Evolutionary conservation across 2,797 vertebrate species (phyloP), one percentile per base, ranked within the genome.

Genomic region (Lagorchestes hirsutus): DNA sequence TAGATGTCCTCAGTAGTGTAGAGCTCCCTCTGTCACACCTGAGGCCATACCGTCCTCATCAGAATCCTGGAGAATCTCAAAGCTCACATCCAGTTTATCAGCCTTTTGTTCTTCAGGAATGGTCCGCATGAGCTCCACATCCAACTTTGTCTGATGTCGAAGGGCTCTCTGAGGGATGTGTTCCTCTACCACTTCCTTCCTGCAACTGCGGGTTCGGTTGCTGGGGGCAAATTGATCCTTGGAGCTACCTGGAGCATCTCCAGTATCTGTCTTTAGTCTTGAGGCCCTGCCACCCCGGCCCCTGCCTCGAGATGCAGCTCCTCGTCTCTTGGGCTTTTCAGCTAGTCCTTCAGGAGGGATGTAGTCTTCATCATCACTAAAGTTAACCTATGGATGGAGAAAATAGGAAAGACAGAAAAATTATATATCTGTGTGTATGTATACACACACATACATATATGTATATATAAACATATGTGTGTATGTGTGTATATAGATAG

Each of bases 341-440:
- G 67, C 16, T 92, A 94, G 94, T 91, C 90, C 52, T 29, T 97
- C 67, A 14, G 0, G 92, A 90, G 94, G 93, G 96, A 98, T 95
- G n/a, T n/a, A 97, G 97, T 98, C 96, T 97, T 99, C 99, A n/a
- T 99, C 99, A 54, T 99, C 99, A 0, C 99, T 99, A 96, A 99
- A 99, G 0, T 98, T 98, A 96, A 99, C 98, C 99, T 99, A 97
- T 28, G 24, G 58, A 95, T n/a, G 0, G 1, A 28, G 14, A 28
- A 62, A 59, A 58, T 1, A 5, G 1, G 28, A 95, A 93, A 92
- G 31, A 11, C 56, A 94, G 74, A 90, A 55, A 92, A 94, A 55
- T 74, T 52, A 52, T 52, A 52, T 52, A 52, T 52, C 6, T 52
- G 5, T 52, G 6, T 52, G 52, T 52, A 6, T 52, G 52, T 52